Evolutionary conservation across 2,888 invertebrate species (phyloP), one percentile per base, ranked within the genome.

Genomic region (Micoletzkya japonica): DNA sequence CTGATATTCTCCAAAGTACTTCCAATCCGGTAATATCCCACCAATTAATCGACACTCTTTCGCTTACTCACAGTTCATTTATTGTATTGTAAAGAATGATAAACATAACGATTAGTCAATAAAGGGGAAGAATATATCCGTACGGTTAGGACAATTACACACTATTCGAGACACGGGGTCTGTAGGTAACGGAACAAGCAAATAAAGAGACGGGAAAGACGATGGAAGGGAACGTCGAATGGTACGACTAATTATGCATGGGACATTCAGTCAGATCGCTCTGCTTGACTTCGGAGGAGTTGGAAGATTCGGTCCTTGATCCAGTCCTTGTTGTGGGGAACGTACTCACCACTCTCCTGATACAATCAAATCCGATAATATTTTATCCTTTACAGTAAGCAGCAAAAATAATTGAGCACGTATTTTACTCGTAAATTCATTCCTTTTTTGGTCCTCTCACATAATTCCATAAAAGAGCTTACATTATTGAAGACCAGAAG

Each of bases 301-400:
- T 95, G 92, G 86, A 96, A 97, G 76, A 98, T 95, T 87, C 97
- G 95, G 86, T 98, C 96, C 87, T 98, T 98, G 72, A 98, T 94
- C 96, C 96, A 98, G 84, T 95, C 95, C 88, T 97, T 97, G 87
- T 96, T 96, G 88, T 96, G 96, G 0, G 98, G 98, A 1, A 94
- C 93, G 85, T 98, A 98, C 0, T 88, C 95, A 93, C 87, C 94
- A 88, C 64, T 89, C 88, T 77, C 88, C 78, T 78, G 69, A 24
- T 73, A 72, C 20, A 44, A 24, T n/a, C 26, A 56, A 49, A 34
- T 34, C 56, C 49, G 39, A 37, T 24, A n/a, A 14, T 7, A 10
- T 37, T 58, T 59, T 24, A 24, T 17, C 17, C 17, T 6, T 39
- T 39, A 17, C 39, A 39, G 17, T 39, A 17, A 17, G 39, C 17